Evolutionary conservation across 2,888 invertebrate species (phyloP).

Genomic region (Taphrorychus bicolor): DNA sequence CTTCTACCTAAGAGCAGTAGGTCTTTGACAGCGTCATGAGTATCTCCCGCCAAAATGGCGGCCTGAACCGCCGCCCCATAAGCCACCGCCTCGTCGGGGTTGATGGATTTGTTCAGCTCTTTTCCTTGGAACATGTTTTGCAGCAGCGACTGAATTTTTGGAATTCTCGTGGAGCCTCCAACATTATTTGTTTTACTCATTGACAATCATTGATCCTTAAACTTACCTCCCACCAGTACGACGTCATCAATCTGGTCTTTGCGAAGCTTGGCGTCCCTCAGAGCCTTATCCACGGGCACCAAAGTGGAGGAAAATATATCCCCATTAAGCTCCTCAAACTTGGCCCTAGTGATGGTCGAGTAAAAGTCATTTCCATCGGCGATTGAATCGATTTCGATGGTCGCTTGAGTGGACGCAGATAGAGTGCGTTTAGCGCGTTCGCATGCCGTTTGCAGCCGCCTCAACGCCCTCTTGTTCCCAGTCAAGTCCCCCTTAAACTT

Average conservation of each 20-base stretch:
- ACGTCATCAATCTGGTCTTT: constrained; percentile 65
- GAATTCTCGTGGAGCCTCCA: constrained; percentile 71
- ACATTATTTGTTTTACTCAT: too few relatives aligned
- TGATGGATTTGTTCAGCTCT: constrained; percentile 73
- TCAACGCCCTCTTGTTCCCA: constrained; percentile 63
- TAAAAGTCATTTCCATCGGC: constrained; percentile 68
- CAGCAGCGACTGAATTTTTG: constrained; percentile 70
- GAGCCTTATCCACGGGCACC: constrained; percentile 70
- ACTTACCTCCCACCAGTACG: constrained; percentile 67
- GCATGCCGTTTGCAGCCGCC: constrained; percentile 69
- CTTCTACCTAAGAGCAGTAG: constrained; percentile 57
- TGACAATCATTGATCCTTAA: neutral
- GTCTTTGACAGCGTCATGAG: constrained; percentile 66
- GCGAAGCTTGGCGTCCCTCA: constrained; percentile 68
- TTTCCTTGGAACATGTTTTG: constrained; percentile 64
- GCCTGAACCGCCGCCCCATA: constrained; percentile 73
- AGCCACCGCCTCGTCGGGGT: constrained; percentile 76
- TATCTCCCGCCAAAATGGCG: constrained; percentile 67
- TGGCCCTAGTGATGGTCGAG: constrained; percentile 66
- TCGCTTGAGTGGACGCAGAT: constrained; percentile 64
- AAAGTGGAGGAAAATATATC: constrained; percentile 70
- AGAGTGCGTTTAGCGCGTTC: constrained; percentile 69
- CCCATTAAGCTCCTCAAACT: constrained; percentile 70
- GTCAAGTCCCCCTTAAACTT: constrained; percentile 63
- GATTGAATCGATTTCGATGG: constrained; percentile 68